These are phyloP conservation scores for Melinaea marsaeus DNA, from an alignment of 2,888 invertebrate genomes.

Conservation along the genomic window DNA sequence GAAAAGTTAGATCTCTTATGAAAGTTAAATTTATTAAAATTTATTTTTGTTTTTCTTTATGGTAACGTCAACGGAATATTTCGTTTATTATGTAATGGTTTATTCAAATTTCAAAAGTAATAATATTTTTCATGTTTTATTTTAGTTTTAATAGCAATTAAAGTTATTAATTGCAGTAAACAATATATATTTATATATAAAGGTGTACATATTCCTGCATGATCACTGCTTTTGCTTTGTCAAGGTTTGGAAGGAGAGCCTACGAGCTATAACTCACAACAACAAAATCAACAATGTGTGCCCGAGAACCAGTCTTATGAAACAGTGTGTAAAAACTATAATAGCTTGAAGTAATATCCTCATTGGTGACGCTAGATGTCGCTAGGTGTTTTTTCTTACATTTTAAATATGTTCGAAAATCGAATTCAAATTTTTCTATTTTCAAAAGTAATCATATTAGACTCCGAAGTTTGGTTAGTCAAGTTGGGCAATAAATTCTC, in stretches of 20 bases:
- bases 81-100: neutral
- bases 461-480: no score
- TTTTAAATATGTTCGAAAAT: no score
- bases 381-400: no score
- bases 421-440: no score
- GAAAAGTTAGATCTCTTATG: constrained; percentile 7
- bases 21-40: constrained; percentile 12
- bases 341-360: constrained; percentile 14
- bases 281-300: constrained; percentile 98
- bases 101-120: no score
- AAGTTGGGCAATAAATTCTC: no score
- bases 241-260: constrained; percentile 94
- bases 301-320: constrained; percentile 95
- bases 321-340: constrained; percentile 89
- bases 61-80: neutral
- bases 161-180: no score
- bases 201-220: constrained; percentile 36
- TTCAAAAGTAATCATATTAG: no score
- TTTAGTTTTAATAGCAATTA: no score
- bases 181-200: neutral
- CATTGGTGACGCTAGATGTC: neutral
- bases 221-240: constrained; percentile 34
- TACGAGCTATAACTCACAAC: constrained; percentile 95
- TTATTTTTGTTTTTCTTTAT: neutral
- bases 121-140: no score